Evolutionary conservation across 1,140 invertebrate species (phyloP).

Genomic region (Drosophila tropicalis): DNA sequence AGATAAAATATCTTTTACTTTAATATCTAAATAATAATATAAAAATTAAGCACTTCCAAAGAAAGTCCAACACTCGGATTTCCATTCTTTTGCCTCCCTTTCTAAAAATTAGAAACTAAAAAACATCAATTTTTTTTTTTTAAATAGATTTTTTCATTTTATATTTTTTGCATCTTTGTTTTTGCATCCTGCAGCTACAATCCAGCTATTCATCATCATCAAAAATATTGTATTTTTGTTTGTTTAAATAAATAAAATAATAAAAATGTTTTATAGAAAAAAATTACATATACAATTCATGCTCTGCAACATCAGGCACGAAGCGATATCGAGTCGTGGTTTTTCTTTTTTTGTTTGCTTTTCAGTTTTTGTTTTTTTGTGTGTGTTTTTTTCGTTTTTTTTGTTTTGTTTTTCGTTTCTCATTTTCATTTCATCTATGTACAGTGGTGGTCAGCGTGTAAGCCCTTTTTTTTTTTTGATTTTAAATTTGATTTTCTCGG

Average conservation of each 20-base stretch:
- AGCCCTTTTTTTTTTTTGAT: no score
- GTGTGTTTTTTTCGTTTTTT: constrained; percentile 29
- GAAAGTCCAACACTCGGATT: no score
- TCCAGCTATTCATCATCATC: constrained; percentile 34
- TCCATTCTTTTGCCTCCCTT: no score
- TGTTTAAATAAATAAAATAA: constrained; percentile 78
- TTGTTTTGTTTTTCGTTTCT: constrained; percentile 33
- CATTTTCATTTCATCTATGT: constrained; percentile 20
- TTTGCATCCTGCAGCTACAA: constrained; percentile 40
- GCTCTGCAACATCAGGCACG: constrained; percentile 74
- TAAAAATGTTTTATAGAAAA: constrained; percentile 65
- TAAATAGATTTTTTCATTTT: constrained; percentile 74
- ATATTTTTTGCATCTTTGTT: constrained; percentile 62
- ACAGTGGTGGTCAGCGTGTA: no score
- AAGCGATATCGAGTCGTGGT: constrained; percentile 47
- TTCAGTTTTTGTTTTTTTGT: constrained; percentile 32
- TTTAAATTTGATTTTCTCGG: no score
- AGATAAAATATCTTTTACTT: no score
- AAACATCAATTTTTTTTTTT: constrained; percentile 47
- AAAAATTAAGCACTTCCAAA: no score
- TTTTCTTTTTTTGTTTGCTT: constrained; percentile 30
- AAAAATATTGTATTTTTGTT: constrained; percentile 64
- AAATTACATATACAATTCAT: constrained; percentile 71
- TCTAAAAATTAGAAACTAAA: neutral
- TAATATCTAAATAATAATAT: no score